Conservation (phyloP, 2,797 vertebrate genomes). For the Ctenochaetus hawaiiensis region DNA sequence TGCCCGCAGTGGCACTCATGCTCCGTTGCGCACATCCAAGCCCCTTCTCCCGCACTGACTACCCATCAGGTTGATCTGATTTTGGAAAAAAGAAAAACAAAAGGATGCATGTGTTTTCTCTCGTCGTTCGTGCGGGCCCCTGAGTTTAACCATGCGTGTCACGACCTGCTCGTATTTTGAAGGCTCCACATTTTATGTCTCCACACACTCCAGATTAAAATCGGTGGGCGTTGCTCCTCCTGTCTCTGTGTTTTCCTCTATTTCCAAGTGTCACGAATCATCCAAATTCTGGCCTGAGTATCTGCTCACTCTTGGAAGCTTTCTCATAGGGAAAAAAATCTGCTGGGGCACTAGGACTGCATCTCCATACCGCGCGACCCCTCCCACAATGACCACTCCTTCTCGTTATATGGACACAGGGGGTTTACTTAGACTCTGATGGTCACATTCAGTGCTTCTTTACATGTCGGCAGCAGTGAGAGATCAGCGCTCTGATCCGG, state of each 20-base stretch:
- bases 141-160: constrained; percentile 55
- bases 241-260: constrained; percentile 35
- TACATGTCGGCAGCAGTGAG: constrained; percentile 2
- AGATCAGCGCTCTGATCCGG: background rate
- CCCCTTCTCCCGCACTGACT: constrained; percentile 14
- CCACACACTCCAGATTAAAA: constrained; percentile 54
- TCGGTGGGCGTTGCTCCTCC: constrained; percentile 72
- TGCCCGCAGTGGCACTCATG: constrained; percentile 51
- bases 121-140: constrained; percentile 33
- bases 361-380: constrained; percentile 36
- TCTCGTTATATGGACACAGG: constrained; percentile 39
- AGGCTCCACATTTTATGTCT: constrained; percentile 54
- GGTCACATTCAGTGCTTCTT: constrained; percentile 16
- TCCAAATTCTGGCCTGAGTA: constrained; percentile 26
- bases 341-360: constrained; percentile 32
- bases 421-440: constrained; percentile 35
- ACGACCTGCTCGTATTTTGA: constrained; percentile 58
- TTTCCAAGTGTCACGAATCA: constrained; percentile 73
- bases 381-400: constrained; percentile 68
- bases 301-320: constrained; percentile 14
- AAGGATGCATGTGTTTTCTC: constrained; percentile 5
- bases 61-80: constrained; percentile 35
- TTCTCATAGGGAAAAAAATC: constrained; percentile 26
- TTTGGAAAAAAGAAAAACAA: background rate
- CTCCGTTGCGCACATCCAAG: constrained; percentile 65